Conservation (phyloP, 2,797 vertebrate species). For the Linurgus olivaceus region DNA sequence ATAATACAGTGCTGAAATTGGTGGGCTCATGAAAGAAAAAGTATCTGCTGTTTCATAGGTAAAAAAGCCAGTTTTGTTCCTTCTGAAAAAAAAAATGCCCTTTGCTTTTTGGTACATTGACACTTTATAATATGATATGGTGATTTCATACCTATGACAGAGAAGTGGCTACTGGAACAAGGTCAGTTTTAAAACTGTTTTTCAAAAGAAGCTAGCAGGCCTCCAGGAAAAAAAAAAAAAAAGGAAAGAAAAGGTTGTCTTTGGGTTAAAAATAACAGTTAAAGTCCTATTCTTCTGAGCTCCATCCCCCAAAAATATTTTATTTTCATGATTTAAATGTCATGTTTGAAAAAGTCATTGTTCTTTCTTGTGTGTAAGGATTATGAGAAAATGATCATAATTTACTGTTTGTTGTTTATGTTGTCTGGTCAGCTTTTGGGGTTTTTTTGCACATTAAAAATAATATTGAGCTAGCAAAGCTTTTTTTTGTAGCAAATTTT, state of each 20-base stretch:
- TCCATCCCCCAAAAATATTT: neutral
- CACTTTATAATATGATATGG: neutral
- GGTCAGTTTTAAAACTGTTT: conserved; percentile 30
- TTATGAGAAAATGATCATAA: neutral
- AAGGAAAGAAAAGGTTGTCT: neutral
- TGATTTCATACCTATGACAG: conserved; percentile 19
- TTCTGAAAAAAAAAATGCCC: neutral
- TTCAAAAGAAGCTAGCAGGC: conserved; percentile 3
- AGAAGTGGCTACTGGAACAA: conserved; percentile 35
- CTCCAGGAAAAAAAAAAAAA: neutral
- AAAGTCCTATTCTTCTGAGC: neutral
- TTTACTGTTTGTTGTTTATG: neutral
- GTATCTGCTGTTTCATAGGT: neutral
- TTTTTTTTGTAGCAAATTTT: neutral
- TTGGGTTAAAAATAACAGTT: conserved; percentile 17
- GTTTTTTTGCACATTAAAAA: neutral
- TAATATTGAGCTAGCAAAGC: neutral
- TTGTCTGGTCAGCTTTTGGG: neutral
- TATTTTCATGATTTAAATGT: neutral
- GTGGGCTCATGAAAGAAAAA: conserved; percentile 2
- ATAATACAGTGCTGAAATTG: neutral
- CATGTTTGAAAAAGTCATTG: neutral
- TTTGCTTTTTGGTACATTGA: conserved; percentile 54
- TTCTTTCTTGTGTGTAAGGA: neutral
- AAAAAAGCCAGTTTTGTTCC: conserved; percentile 4